These are phyloP conservation scores for Yponomeuta sedellus DNA, from an alignment of 2,888 invertebrate genomes.

Conservation along the genomic window DNA sequence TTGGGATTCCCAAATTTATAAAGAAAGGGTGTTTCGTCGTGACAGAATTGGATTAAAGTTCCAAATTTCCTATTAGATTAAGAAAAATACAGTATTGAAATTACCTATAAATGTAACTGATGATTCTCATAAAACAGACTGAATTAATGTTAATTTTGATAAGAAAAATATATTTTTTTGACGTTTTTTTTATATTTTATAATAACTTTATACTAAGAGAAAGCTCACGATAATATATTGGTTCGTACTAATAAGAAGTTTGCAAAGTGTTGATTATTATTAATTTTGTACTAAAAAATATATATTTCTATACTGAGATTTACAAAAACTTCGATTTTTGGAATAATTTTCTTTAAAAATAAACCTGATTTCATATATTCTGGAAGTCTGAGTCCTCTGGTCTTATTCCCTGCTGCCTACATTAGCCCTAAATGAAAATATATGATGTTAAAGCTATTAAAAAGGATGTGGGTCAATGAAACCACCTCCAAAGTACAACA, in stretches of 20 bases:
- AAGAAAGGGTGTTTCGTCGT: slow-evolving; percentile 3
- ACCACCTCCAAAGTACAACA: neutral
- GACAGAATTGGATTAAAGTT: neutral
- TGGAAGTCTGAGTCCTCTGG: too few relatives aligned
- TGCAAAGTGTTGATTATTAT: too few relatives aligned
- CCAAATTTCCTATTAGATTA: neutral
- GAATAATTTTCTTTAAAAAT: too few relatives aligned
- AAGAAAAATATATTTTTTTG: too few relatives aligned
- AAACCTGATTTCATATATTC: too few relatives aligned
- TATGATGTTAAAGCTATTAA: neutral
- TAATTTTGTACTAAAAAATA: too few relatives aligned
- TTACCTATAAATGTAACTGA: slow-evolving; percentile 4
- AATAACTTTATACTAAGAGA: neutral
- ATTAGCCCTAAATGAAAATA: neutral
- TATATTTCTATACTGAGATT: too few relatives aligned
- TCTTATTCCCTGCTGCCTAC: neutral
- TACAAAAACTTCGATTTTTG: too few relatives aligned
- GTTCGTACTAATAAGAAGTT: too few relatives aligned
- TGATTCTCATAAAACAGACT: slow-evolving; percentile 1
- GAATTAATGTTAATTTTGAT: neutral
- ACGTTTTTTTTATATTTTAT: too few relatives aligned
- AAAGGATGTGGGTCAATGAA: neutral
- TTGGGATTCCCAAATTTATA: too few relatives aligned
- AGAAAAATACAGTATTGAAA: slow-evolving; percentile 1
- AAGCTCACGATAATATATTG: too few relatives aligned